Conservation (phyloP, 2,797 vertebrate genomes). For the Gadopsis bispinosus region DNA sequence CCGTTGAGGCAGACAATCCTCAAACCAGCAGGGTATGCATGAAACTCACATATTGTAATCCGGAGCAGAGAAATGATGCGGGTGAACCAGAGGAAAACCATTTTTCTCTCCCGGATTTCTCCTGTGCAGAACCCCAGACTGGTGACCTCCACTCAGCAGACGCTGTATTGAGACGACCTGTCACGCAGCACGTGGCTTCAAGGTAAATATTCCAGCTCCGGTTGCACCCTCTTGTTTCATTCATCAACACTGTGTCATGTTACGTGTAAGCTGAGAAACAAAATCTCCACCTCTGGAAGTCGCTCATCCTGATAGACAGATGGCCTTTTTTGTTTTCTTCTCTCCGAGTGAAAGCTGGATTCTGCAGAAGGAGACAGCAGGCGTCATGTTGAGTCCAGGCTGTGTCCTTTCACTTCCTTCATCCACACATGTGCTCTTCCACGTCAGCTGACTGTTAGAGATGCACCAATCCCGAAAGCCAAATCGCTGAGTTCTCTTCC, state of each 20-base stretch:
- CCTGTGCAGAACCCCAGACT: background rate
- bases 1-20: background rate
- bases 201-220: slow-evolving; percentile 28
- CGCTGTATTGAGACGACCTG: background rate
- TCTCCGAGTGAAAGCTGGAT: background rate
- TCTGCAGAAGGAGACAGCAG: slow-evolving; percentile 2
- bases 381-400: slow-evolving; percentile 18
- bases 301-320: slow-evolving; percentile 34
- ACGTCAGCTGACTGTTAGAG: slow-evolving; percentile 39
- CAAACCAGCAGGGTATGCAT: background rate
- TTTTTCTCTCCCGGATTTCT: background rate
- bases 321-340: slow-evolving; percentile 39
- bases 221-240: slow-evolving; percentile 22
- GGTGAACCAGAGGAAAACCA: no score
- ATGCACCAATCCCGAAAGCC: slow-evolving; percentile 26
- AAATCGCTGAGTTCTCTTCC: background rate
- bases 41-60: background rate
- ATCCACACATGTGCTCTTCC: slow-evolving; percentile 26
- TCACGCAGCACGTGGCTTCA: slow-evolving; percentile 10
- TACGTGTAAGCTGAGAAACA: slow-evolving; percentile 37
- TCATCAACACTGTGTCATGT: slow-evolving; percentile 20
- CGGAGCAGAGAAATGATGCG: background rate
- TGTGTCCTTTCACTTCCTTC: slow-evolving; percentile 27
- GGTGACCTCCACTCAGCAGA: slow-evolving; percentile 15
- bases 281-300: slow-evolving; percentile 33